phyloP scores from a whole-genome alignment of 2,888 invertebrate genomes.

The Azorinus chamasolen region DNA sequence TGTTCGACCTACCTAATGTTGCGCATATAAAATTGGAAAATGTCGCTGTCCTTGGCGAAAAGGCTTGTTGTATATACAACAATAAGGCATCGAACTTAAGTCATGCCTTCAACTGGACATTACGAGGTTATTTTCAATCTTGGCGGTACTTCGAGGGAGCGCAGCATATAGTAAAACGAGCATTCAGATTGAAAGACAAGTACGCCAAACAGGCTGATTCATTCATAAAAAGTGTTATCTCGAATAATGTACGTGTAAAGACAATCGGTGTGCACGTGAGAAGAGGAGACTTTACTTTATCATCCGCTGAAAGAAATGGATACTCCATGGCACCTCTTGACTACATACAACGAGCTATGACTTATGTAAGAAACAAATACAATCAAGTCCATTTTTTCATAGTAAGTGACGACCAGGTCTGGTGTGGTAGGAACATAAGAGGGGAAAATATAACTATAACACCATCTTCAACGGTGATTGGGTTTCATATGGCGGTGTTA shows the following conservation, averaged over 20 bases:
- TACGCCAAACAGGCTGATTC: conserved; percentile 40
- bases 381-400: conserved; percentile 64
- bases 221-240: conserved; percentile 25
- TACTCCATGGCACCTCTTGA: conserved; percentile 65
- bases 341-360: conserved; percentile 64
- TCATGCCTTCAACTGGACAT: conserved; percentile 63
- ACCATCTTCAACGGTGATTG: conserved; percentile 46
- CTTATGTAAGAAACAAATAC: conserved; percentile 59
- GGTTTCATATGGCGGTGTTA: conserved; percentile 67
- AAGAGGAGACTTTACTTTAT: conserved; percentile 64
- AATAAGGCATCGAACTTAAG: conserved; percentile 31
- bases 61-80: conserved; percentile 52
- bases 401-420: conserved; percentile 67
- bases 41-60: conserved; percentile 28
- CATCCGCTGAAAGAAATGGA: conserved; percentile 45
- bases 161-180: conserved; percentile 36
- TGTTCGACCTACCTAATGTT: conserved; percentile 58
- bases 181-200: conserved; percentile 61
- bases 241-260: conserved; percentile 24
- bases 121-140: conserved; percentile 73
- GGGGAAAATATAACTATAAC: conserved; percentile 53
- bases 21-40: conserved; percentile 30
- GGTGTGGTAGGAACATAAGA: conserved; percentile 60
- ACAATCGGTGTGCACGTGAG: conserved; percentile 65
- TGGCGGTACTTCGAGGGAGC: conserved; percentile 72